phyloP scores from a whole-genome alignment of 1,140 invertebrate genomes.

The Sminthurinus signatus region DNA sequence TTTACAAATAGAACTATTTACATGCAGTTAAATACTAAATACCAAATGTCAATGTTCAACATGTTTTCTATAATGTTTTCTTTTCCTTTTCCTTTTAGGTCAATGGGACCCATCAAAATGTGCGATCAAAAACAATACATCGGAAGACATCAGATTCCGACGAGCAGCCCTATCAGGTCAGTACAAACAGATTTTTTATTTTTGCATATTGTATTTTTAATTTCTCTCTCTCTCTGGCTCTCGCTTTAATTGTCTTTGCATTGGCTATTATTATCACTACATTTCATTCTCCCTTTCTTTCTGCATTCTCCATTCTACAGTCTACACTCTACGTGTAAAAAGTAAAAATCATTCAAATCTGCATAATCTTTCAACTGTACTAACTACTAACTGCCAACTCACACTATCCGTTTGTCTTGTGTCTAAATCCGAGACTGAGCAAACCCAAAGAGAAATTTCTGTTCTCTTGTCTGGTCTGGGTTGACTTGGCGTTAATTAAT shows the following conservation, averaged over 20 bases:
- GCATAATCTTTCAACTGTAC: too few relatives aligned
- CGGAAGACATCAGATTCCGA: slow-evolving; percentile 39
- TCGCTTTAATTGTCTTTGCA: background rate
- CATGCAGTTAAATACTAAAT: background rate
- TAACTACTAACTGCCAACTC: background rate
- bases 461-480: too few relatives aligned
- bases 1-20: background rate
- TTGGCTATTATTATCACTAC: too few relatives aligned
- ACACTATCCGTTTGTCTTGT: background rate
- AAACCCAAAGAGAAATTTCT: slow-evolving; percentile 2
- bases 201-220: too few relatives aligned
- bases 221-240: background rate
- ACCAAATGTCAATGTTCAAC: slow-evolving; percentile 12
- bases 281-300: too few relatives aligned
- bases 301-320: too few relatives aligned
- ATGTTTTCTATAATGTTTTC: slow-evolving; percentile 14
- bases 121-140: slow-evolving; percentile 36
- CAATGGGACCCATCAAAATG: slow-evolving; percentile 42
- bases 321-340: too few relatives aligned
- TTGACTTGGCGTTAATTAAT: slow-evolving; percentile 3
- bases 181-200: slow-evolving; percentile 1
- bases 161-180: slow-evolving; percentile 39
- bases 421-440: background rate
- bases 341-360: too few relatives aligned
- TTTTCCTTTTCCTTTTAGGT: too few relatives aligned